Conservation (phyloP, 1,140 invertebrate genomes). For the Lamellibrachia luymesi region DNA sequence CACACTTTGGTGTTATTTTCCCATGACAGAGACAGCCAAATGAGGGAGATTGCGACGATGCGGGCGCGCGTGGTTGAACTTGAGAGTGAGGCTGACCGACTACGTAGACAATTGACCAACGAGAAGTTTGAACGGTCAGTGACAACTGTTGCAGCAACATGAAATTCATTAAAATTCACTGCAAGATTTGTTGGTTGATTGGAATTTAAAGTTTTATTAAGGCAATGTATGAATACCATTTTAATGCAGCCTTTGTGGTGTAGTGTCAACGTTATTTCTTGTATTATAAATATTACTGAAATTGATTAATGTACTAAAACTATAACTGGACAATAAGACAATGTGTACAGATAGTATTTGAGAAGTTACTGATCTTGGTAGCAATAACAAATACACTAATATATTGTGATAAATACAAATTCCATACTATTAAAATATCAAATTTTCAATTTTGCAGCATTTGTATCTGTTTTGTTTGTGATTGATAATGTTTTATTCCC, state of each 20-base stretch:
- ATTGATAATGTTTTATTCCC: neutral
- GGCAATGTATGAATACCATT: neutral
- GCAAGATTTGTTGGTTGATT: neutral
- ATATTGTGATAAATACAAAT: neutral
- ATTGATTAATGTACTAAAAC: no score
- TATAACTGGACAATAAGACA: no score
- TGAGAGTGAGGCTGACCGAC: conserved; percentile 53
- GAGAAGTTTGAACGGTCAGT: conserved; percentile 56
- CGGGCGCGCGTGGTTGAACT: conserved; percentile 53
- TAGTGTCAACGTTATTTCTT: neutral
- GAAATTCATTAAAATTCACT: conserved; percentile 3
- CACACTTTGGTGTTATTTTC: neutral
- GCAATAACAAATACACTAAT: neutral
- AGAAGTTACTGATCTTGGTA: no score
- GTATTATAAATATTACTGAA: no score
- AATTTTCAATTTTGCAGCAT: neutral
- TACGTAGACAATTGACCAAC: conserved; percentile 52
- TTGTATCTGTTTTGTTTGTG: neutral
- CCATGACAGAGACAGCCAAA: conserved; percentile 52
- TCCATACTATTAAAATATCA: neutral
- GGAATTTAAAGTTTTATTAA: neutral
- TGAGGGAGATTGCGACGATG: conserved; percentile 51
- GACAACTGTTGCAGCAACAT: neutral
- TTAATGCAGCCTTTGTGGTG: neutral
- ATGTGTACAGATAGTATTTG: no score